Base-by-base conservation (phyloP, 2,113 vertebrate species). In the Vicugna pacos region DNA sequence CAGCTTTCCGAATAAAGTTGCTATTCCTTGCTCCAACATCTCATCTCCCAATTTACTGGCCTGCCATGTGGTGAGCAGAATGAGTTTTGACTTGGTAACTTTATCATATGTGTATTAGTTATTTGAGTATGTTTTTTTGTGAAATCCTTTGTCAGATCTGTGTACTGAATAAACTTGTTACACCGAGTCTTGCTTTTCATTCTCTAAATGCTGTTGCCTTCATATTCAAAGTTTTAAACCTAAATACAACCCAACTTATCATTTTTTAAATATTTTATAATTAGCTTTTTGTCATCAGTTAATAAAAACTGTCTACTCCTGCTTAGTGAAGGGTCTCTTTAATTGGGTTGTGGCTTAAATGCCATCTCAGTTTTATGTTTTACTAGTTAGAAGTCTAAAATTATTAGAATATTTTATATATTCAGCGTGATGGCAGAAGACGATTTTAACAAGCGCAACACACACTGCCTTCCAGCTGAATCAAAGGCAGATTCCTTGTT, bases 401-500 rank as follows among this genome's bases (percentile, higher is more conserved):
- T 50, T 19, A n/a, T 16, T 3, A 69, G 52, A 9, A 46, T 7
- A 9, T 48, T 48, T 15, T n/a, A 32, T 12, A 50, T 7, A 32
- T 11, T 32, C 26, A 20, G 17, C 50, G 12, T 24, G 5, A 30
- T 8, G 17, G 22, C 42, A 83, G n/a, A 17, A 4, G 46, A 22
- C 24, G 38, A 0, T 26, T 26, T 82, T 28, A 32, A 6, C 12
- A 20, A 85, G 48, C 48, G 11, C 24, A 8, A 22, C 11, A 5
- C 13, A 30, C 5, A 17, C 20, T 58, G 3, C 22, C 4, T 19
- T 46, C 54, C 3, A 28, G 22, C 12, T 26, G 30, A 42, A 42
- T 15, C 11, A 28, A 1, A 0, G 8, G 20, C 2, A 8, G 14
- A 7, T 24, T 72, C 11, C 6, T 28, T 24, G 6, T 22, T 38